Conservation (phyloP, 2,797 vertebrate species). For the Notamacropus eugenii region DNA sequence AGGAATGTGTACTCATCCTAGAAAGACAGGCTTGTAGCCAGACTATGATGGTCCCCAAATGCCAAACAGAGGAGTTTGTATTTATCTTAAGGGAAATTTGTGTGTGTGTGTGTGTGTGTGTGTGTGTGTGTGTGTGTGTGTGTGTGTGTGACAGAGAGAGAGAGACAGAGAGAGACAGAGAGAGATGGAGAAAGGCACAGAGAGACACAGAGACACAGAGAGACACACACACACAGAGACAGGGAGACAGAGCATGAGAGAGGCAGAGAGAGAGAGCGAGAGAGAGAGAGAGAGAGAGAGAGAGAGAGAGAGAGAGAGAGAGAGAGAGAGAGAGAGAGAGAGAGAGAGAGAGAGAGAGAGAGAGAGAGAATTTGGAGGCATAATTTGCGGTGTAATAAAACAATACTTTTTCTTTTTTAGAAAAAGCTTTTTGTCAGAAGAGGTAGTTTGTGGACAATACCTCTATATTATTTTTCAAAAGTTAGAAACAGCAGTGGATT, state of each 20-base stretch:
- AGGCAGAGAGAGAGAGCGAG: background rate
- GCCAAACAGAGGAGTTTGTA: background rate
- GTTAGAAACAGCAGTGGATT: constrained; percentile 60
- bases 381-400: background rate
- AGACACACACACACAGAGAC: too few relatives aligned
- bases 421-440: constrained; percentile 53
- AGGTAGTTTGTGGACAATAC: constrained; percentile 45
- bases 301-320: too few relatives aligned
- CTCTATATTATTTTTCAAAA: constrained; percentile 61
- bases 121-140: too few relatives aligned
- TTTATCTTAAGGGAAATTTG: background rate
- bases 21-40: background rate
- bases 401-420: background rate
- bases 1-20: background rate
- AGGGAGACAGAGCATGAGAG: too few relatives aligned
- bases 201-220: background rate
- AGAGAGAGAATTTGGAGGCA: background rate
- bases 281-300: background rate
- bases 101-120: too few relatives aligned
- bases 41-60: background rate
- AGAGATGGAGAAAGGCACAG: too few relatives aligned
- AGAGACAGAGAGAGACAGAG: too few relatives aligned
- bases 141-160: too few relatives aligned
- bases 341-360: background rate
- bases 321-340: background rate